These are phyloP conservation scores for Perodicticus potto DNA, from an alignment of 2,797 vertebrate species.

Conservation along the genomic window DNA sequence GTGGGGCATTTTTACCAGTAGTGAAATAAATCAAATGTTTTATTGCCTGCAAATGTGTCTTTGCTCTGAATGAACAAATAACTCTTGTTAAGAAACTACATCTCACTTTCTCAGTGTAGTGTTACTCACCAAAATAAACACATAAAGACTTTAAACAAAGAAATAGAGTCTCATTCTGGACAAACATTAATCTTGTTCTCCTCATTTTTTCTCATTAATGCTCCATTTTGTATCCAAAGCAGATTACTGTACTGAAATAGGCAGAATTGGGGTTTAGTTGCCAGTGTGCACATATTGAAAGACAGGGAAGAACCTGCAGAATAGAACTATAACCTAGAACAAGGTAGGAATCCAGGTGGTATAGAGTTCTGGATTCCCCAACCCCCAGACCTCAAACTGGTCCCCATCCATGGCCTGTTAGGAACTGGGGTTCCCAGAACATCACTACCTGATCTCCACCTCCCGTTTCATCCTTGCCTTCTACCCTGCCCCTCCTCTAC, in stretches of 20 bases:
- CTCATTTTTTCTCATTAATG: not conserved
- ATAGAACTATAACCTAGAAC: not conserved
- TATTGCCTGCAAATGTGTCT: not conserved
- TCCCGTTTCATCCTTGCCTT: no score
- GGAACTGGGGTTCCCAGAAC: no score
- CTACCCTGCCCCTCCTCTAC: no score
- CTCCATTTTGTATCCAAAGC: not conserved
- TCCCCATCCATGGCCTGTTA: no score
- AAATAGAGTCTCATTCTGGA: not conserved
- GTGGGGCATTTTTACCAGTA: not conserved
- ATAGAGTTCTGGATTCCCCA: not conserved
- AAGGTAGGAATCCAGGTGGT: not conserved
- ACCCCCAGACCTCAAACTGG: no score
- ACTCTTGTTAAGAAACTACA: not conserved
- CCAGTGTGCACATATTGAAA: not conserved
- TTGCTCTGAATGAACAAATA: slow-evolving; percentile 37
- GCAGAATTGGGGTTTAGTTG: not conserved
- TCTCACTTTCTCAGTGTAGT: not conserved
- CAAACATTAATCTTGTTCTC: not conserved
- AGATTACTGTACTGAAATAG: not conserved
- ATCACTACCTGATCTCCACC: no score
- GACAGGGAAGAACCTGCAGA: not conserved
- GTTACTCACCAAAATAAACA: not conserved
- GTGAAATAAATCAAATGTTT: slow-evolving; percentile 16
- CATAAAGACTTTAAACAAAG: slow-evolving; percentile 5